Conservation (phyloP, 2,113 vertebrate genomes). For the Marmota monax region DNA sequence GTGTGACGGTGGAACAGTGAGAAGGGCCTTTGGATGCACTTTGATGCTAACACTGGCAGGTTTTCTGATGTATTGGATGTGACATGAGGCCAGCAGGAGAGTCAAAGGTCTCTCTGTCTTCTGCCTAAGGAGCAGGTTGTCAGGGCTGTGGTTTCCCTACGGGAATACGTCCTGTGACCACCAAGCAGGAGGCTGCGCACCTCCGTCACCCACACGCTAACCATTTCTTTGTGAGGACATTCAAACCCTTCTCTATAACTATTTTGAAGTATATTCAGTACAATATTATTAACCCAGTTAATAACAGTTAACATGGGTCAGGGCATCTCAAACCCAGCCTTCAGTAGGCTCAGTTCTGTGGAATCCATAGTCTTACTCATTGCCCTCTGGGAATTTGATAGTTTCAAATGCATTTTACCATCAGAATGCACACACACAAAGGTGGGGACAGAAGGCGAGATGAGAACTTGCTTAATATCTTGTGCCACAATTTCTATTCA, state of each 20-base stretch:
- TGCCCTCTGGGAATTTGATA: not conserved
- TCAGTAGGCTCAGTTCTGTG: not conserved
- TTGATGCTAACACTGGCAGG: not conserved
- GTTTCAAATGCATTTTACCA: not conserved
- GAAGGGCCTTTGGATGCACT: not conserved
- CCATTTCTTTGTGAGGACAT: not conserved
- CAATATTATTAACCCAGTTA: not conserved
- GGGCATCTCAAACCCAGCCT: not conserved
- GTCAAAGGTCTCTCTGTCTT: not conserved
- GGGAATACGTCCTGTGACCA: not conserved
- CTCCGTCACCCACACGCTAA: not conserved
- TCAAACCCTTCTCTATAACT: not conserved
- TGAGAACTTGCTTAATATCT: not conserved
- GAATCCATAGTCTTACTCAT: not conserved
- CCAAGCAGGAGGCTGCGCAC: not conserved
- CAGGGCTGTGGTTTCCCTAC: not conserved
- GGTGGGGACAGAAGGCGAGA: not conserved
- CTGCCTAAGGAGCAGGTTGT: not conserved
- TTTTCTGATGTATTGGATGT: not conserved
- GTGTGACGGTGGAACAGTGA: too few relatives aligned
- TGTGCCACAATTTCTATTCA: not conserved
- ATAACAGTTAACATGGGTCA: not conserved
- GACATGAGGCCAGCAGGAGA: not conserved
- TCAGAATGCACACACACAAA: not conserved
- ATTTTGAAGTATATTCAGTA: not conserved